These are phyloP conservation scores for Eunapius fragilis DNA, from an alignment of 37 sponge, comb jelly and placozoan genomes.

Conservation along the genomic window DNA sequence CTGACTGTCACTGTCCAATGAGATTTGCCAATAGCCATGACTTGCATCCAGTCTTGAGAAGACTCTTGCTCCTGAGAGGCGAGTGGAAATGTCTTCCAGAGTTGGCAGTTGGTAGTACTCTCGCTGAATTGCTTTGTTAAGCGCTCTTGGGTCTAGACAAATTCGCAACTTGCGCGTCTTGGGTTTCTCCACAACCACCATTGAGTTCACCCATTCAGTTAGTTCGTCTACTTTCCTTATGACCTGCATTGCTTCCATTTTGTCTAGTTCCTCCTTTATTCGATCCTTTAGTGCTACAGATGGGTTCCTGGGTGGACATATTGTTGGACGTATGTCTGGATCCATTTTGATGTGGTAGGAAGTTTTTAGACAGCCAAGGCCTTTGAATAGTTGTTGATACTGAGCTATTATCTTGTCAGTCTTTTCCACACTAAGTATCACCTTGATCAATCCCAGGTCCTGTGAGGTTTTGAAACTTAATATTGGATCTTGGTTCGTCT, in stretches of 20 bases:
- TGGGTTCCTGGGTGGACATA: conserved; percentile 21
- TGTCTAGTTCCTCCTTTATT: conserved; percentile 21
- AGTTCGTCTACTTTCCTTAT: conserved; percentile 8
- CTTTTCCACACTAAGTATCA: neutral
- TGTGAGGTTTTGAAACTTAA: neutral
- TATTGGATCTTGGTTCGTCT: conserved; percentile 3
- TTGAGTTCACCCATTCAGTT: conserved; percentile 52
- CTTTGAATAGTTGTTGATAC: neutral
- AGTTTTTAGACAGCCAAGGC: conserved; percentile 37
- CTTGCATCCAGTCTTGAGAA: conserved; percentile 62
- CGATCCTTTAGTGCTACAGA: conserved; percentile 29
- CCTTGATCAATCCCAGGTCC: conserved; percentile 6
- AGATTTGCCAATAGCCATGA: conserved; percentile 66
- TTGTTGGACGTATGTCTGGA: neutral
- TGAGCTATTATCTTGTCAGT: too few relatives aligned
- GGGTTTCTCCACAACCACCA: conserved; percentile 44
- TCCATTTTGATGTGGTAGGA: conserved; percentile 37
- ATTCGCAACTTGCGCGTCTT: conserved; percentile 41
- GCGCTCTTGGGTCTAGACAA: conserved; percentile 64
- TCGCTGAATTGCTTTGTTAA: conserved; percentile 54
- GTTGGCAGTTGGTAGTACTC: conserved; percentile 71
- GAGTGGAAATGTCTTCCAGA: conserved; percentile 60
- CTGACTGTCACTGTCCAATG: conserved; percentile 38
- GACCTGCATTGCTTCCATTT: neutral
- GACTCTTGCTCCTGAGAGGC: conserved; percentile 39